These are phyloP conservation scores for Lissonota sp. DNA, from an alignment of 2,888 invertebrate genomes.

Conservation along the genomic window DNA sequence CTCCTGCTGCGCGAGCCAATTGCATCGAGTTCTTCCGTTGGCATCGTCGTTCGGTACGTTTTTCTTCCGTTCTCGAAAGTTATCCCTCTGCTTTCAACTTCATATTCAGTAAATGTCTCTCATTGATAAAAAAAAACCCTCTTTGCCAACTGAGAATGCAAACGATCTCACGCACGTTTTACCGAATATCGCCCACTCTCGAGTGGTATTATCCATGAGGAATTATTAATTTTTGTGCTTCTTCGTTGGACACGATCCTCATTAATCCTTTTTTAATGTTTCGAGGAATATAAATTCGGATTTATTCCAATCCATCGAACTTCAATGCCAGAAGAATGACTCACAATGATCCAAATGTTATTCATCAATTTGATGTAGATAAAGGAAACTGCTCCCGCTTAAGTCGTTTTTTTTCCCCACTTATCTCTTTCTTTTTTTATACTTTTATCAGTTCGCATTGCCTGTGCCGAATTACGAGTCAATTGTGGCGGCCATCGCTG, in stretches of 20 bases:
- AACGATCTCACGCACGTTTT: background rate
- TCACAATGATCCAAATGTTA: conserved; percentile 10
- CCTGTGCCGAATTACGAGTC: conserved; percentile 26
- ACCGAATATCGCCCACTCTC: background rate
- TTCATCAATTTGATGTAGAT: conserved; percentile 11
- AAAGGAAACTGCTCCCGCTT: background rate
- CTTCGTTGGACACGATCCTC: background rate
- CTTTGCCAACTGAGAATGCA: background rate
- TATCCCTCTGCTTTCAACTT: conserved; percentile 5
- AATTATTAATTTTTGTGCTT: conserved; percentile 28
- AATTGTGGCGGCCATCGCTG: conserved; percentile 6
- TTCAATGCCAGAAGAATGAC: conserved; percentile 58
- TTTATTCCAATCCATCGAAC: conserved; percentile 23
- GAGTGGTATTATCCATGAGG: conserved; percentile 10
- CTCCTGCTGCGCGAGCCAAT: conserved; percentile 75
- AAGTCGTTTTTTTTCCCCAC: conserved; percentile 3
- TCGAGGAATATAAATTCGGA: conserved; percentile 2
- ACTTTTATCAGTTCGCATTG: conserved; percentile 10
- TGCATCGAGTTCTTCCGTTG: conserved; percentile 78
- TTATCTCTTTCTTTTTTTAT: background rate
- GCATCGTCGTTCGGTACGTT: conserved; percentile 80
- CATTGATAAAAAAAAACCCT: background rate
- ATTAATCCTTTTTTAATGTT: background rate
- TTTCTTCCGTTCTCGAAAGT: conserved; percentile 48
- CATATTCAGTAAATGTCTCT: conserved; percentile 19